Conservation (phyloP, 2,797 vertebrate genomes). For the Sebastes matsubarae region DNA sequence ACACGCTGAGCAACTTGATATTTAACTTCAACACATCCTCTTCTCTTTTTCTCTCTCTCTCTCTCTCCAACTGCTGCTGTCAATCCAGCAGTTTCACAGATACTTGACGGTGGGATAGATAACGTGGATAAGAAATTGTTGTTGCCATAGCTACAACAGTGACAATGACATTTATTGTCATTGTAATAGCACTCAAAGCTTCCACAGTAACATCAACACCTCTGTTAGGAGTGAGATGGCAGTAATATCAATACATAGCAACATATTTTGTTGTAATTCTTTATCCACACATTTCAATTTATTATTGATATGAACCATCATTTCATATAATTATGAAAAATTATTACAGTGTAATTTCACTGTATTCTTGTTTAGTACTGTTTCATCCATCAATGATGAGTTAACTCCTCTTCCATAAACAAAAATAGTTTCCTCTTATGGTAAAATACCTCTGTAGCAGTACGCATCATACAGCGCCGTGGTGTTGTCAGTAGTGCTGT, state of each 20-base stretch:
- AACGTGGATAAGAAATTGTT: conserved; percentile 32
- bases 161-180: conserved; percentile 55
- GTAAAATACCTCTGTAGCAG: conserved; percentile 89
- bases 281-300: neutral
- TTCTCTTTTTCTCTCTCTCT: neutral
- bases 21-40: conserved; percentile 20
- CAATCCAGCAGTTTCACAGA: conserved; percentile 52
- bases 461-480: conserved; percentile 86
- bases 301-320: neutral
- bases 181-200: conserved; percentile 30
- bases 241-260: neutral
- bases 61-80: conserved; percentile 31
- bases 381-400: neutral
- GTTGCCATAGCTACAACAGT: conserved; percentile 71
- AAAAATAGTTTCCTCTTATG: neutral
- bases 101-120: conserved; percentile 6
- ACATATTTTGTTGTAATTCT: neutral
- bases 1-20: conserved; percentile 16
- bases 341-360: neutral
- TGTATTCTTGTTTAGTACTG: neutral
- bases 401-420: neutral
- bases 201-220: neutral
- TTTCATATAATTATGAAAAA: neutral
- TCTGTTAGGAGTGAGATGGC: conserved; percentile 4
- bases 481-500: conserved; percentile 80